phyloP scores from a whole-genome alignment of 2,888 invertebrate species.

The Rotaria magnacalcarata region DNA sequence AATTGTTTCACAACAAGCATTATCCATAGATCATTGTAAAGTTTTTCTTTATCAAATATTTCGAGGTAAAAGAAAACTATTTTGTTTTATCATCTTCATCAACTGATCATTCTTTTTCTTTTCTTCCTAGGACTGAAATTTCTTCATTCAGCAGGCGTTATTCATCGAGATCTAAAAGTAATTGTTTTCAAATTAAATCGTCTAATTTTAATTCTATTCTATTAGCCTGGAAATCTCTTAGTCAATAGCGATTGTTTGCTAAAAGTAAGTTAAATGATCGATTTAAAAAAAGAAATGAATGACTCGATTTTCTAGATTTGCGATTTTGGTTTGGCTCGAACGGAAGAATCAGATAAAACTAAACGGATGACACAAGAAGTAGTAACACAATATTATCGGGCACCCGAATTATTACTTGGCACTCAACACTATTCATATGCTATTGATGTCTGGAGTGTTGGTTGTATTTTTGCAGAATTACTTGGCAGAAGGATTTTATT shows the following conservation, averaged over 20 bases:
- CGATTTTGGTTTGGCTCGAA: slow-evolving; percentile 95
- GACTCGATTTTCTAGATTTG: slow-evolving; percentile 68
- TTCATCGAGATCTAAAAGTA: slow-evolving; percentile 90
- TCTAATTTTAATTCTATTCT: too few species aligned
- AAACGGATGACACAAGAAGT: slow-evolving; percentile 99
- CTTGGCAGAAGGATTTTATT: slow-evolving; percentile 89
- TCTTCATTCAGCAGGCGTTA: slow-evolving; percentile 91
- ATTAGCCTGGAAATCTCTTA: slow-evolving; percentile 81
- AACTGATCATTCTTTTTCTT: neutral
- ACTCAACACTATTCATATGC: slow-evolving; percentile 85
- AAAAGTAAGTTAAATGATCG: slow-evolving; percentile 53
- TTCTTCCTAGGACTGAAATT: slow-evolving; percentile 70
- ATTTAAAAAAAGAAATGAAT: neutral
- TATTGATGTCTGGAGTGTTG: slow-evolving; percentile 98
- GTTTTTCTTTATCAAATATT: slow-evolving; percentile 99
- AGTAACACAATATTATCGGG: slow-evolving; percentile 97
- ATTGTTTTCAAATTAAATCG: too few species aligned
- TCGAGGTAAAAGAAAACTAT: slow-evolving; percentile 68
- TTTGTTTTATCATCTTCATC: neutral
- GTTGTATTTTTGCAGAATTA: slow-evolving; percentile 96
- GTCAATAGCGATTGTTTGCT: slow-evolving; percentile 79
- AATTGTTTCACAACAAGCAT: slow-evolving; percentile 96
- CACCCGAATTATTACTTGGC: slow-evolving; percentile 97
- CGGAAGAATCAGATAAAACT: slow-evolving; percentile 75
- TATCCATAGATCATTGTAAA: slow-evolving; percentile 98